A percentile compares a stretch with the other conserved stretches of the same genome.
Conservation (phyloP, 1,140 invertebrate species). For the Microplitis mediator region DNA sequence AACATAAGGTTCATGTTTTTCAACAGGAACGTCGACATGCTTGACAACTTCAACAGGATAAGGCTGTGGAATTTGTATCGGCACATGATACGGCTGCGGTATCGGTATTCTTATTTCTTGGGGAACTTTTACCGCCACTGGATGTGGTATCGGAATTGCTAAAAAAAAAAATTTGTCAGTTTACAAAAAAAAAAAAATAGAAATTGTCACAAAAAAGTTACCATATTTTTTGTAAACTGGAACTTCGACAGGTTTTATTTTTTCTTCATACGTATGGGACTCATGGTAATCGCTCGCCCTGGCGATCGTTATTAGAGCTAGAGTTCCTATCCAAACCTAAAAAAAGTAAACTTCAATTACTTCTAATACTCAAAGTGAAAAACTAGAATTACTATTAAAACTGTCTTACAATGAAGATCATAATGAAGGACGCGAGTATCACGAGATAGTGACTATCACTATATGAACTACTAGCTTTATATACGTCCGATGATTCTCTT, state of each 20-base stretch:
- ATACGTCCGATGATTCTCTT: conserved; percentile 44
- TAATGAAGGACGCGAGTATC: not conserved
- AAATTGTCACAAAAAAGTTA: conserved; percentile 36
- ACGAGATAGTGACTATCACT: not conserved
- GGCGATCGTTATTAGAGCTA: conserved; percentile 19
- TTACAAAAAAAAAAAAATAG: conserved; percentile 14
- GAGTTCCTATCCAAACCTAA: not conserved
- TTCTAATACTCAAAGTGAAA: not conserved
- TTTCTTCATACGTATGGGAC: conserved; percentile 51
- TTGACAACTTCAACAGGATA: conserved; percentile 78
- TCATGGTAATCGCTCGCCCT: conserved; percentile 37
- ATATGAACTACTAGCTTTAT: conserved; percentile 48
- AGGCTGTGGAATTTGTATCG: conserved; percentile 74
- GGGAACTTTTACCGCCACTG: conserved; percentile 73
- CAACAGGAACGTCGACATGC: conserved; percentile 67
- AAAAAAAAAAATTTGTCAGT: conserved; percentile 26
- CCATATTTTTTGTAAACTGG: conserved; percentile 76
- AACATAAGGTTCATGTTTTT: conserved; percentile 75
- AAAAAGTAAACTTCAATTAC: not conserved
- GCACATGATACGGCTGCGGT: conserved; percentile 76
- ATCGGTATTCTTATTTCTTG: conserved; percentile 76
- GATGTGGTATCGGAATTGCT: conserved; percentile 78
- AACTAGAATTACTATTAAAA: not conserved
- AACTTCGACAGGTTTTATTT: conserved; percentile 70
- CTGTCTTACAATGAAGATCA: not conserved